These are phyloP conservation scores for Meleagris gallopavo DNA, from an alignment of 2,113 vertebrate genomes.

Conservation along the genomic window DNA sequence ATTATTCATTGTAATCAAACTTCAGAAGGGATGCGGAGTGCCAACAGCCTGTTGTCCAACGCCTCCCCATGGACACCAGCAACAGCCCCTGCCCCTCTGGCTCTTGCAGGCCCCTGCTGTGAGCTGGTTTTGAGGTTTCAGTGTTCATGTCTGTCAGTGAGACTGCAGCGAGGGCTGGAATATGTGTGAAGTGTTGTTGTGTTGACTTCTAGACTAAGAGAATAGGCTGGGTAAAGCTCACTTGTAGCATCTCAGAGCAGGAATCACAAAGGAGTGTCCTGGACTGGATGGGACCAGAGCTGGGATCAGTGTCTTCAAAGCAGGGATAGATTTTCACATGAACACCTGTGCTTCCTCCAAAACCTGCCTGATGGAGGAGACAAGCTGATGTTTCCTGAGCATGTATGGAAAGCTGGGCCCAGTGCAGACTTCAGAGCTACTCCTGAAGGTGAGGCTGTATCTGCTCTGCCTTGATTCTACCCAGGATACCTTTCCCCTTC, in stretches of 20 bases:
- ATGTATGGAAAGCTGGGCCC: background rate
- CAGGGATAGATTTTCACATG: background rate
- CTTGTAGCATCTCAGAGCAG: background rate
- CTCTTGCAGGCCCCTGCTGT: background rate
- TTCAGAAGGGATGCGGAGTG: background rate
- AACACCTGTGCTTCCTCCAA: fast-evolving
- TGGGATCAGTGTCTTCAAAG: background rate
- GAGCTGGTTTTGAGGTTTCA: background rate
- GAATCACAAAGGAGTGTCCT: background rate
- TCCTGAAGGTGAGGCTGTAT: background rate
- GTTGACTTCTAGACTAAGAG: background rate
- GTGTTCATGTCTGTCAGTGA: fast-evolving
- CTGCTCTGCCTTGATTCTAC: fast-evolving
- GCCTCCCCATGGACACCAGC: background rate
- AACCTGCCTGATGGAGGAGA: background rate
- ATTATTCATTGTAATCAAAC: background rate
- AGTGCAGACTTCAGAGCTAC: background rate
- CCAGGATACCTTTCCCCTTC: background rate
- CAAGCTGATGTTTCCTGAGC: background rate
- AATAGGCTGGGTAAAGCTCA: background rate
- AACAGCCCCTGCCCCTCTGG: background rate
- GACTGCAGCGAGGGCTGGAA: background rate
- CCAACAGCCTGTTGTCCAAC: background rate
- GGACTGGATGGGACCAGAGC: background rate
- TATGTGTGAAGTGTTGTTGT: no score